Evolutionary conservation across 2,113 vertebrate genomes (phyloP).

Genomic region (Eudorcas thomsonii): DNA sequence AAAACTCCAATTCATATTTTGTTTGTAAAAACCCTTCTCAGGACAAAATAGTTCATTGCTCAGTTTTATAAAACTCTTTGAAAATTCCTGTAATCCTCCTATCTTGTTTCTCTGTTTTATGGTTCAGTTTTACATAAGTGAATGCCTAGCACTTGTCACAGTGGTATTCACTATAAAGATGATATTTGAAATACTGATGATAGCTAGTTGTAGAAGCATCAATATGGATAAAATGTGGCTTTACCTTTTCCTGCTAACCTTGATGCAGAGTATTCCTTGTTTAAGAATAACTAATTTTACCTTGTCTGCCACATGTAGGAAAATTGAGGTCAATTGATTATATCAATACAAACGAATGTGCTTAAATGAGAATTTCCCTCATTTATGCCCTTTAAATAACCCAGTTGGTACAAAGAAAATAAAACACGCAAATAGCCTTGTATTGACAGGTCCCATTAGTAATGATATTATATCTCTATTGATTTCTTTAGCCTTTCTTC

Average conservation of each 20-base stretch:
- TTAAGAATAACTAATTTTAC: background rate
- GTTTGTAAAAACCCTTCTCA: background rate
- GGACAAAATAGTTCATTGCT: background rate
- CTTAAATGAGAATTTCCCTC: background rate
- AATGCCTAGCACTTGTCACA: background rate
- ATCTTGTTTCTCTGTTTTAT: background rate
- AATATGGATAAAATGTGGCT: background rate
- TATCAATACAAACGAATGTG: background rate
- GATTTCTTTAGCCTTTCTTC: background rate
- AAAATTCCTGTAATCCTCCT: background rate
- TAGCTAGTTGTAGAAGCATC: background rate
- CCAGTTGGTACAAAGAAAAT: background rate
- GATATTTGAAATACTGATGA: background rate
- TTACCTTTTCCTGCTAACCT: background rate
- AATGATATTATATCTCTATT: background rate
- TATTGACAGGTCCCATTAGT: background rate
- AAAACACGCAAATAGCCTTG: background rate
- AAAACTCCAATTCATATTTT: background rate
- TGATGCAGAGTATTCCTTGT: background rate
- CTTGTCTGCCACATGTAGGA: background rate
- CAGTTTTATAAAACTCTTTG: constrained; percentile 8
- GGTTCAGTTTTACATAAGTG: background rate
- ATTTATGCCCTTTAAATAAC: constrained; percentile 5
- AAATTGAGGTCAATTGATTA: background rate
- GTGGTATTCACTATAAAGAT: background rate